Percentiles rank a stretch among this genome's conserved stretches.
These are phyloP conservation scores for Narcine bancroftii DNA, from an alignment of 2,113 vertebrate species.

Conservation along the genomic window DNA sequence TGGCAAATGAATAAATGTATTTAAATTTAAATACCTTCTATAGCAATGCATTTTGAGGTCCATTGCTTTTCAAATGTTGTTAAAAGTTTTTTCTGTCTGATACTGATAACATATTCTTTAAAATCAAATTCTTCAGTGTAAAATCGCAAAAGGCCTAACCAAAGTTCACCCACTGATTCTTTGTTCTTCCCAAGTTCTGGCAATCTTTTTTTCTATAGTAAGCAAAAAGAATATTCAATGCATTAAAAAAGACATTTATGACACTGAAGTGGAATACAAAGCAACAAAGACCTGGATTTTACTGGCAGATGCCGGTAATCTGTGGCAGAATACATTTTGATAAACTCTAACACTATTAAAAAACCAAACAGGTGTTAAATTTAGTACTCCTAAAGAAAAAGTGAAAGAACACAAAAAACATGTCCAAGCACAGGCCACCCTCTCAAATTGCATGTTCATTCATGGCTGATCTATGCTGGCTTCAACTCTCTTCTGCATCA, in stretches of 20 bases:
- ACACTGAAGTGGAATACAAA: background rate
- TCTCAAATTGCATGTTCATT: too few species aligned
- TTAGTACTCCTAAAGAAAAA: background rate
- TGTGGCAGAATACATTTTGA: too few species aligned
- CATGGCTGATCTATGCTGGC: too few species aligned
- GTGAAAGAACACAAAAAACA: too few species aligned
- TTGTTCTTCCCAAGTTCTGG: constrained; percentile 72
- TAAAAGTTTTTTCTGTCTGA: constrained; percentile 84
- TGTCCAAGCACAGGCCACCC: too few species aligned
- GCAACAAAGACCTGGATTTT: background rate
- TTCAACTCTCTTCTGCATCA: too few species aligned
- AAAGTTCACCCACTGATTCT: constrained; percentile 88
- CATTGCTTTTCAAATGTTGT: constrained; percentile 98
- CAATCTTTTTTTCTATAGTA: constrained; percentile 65
- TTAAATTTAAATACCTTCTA: constrained; percentile 73
- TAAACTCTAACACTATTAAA: too few species aligned
- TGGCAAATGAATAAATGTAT: background rate
- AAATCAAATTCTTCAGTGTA: constrained; percentile 99
- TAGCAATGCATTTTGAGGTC: constrained; percentile 97
- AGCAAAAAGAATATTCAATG: background rate
- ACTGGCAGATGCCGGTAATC: too few species aligned
- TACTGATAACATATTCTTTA: constrained; percentile 95
- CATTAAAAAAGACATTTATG: background rate
- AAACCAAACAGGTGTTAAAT: background rate
- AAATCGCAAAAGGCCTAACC: constrained; percentile 87